Base-by-base conservation (phyloP, 2,113 vertebrate genomes). In the Mandrillus leucophaeus region DNA sequence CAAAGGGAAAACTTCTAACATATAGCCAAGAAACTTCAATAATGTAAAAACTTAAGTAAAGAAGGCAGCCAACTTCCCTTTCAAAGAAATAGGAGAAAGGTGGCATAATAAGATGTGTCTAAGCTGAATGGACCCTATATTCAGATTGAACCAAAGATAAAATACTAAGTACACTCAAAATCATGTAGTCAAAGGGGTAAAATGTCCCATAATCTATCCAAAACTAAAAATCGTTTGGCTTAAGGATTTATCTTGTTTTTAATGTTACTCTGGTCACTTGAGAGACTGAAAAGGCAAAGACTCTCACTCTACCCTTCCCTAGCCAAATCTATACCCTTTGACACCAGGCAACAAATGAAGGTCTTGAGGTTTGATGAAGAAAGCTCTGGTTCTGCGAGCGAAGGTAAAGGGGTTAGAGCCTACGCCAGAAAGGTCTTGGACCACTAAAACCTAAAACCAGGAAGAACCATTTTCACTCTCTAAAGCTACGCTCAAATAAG, bases 41-140 rank as follows among this genome's bases (percentile, higher is more conserved):
- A 88, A 68, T 81, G 70, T 43, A 96, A 96, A 80, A 94, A 25
- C 50, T 88, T 94, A 89, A 23, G 23, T 52, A 97, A 94, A 92
- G 23, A 35, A 94, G 14, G 13, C 35, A 70, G 83, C 30, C 61
- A 93, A 91, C 13, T 90, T 72, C 48, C n/a, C 7, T 75, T 94
- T 82, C 38, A 86, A 95, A 72, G 25, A 30, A n/a, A 95, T 22
- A 82, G 61, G 48, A 89, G 18, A 93, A 10, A 76, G n/a, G 14
- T 50, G 9, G 88, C 27, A 85, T 35, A 73, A 55, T 35, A 30
- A 97, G 16, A 96, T 23, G 72, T 30, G 72, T 72, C 82, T 64
- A 87, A 8, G 76, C 17, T 72, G 11, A 88, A 78, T 27, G 27
- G 68, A 79, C 38, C 88, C 64, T 90, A 81, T 43, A 94, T 94